Evolutionary conservation across 1,140 invertebrate genomes (phyloP), one percentile per base, ranked within the genome.

Genomic region (Tenebrio molitor): DNA sequence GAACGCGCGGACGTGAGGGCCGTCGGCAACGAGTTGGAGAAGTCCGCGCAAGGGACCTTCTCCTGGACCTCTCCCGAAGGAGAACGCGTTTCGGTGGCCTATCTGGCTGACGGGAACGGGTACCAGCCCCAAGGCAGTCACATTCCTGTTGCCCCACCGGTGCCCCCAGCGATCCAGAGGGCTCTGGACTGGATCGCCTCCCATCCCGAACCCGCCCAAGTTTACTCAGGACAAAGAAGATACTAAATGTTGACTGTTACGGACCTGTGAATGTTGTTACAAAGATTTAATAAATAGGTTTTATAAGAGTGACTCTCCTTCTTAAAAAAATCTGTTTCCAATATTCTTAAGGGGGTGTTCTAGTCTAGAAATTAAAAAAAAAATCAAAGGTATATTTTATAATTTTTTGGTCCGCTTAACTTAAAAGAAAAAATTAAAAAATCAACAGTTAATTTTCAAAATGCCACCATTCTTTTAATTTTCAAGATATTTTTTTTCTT

Each of bases 61-160:
- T 15, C 17, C 1, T 69, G 46, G 42, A 69, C 66, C 12, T 69
- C 66, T 50, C 66, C 66, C 0, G 91, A 94, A 77, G 93, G 93
- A 33, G 85, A 88, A 17, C 86, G 88, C 4, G 73, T 81, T 68
- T 58, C 16, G 3, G 58, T 88, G 0, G 81, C 81, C 19, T 89
- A 88, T 73, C 85, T 84, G 14, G 88, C 88, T 15, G 88, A 89
- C 76, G 88, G 88, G 75, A 87, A 88, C 50, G 88, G 88, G 6
- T 89, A 85, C 77, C 82, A 81, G 4, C 84, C 87, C 53, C 80
- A 84, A 0, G 88, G 88, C 1, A 86, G 81, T n/a, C 87, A 89
- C 78, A 74, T 89, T 23, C 88, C 88, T 6, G 87, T 86, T 0
- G 86, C 87, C 3, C 88, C 88, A 4, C 42, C 80, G 14, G 82